Conservation (phyloP, 2,113 vertebrate species). For the Pelvicachromis taeniatus region DNA sequence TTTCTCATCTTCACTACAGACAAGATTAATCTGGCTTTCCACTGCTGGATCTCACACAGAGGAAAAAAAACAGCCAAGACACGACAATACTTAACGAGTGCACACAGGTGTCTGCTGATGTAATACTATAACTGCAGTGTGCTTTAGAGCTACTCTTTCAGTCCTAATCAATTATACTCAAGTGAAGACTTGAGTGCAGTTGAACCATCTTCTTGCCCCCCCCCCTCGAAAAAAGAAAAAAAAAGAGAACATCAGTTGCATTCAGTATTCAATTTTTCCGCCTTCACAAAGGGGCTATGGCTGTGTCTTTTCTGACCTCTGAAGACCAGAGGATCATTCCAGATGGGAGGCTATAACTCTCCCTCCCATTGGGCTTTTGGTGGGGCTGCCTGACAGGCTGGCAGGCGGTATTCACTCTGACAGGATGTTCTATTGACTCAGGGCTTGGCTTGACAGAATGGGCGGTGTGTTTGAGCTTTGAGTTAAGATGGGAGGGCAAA, state of each 20-base stretch:
- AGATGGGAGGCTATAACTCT: slow-evolving; percentile 31
- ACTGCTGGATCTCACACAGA: not conserved
- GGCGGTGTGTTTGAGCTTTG: slow-evolving; percentile 56
- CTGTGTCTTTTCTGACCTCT: slow-evolving; percentile 42
- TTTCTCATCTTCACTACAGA: not conserved
- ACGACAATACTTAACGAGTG: not conserved
- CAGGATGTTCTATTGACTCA: slow-evolving; percentile 63
- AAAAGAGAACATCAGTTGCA: not conserved
- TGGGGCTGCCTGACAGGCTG: slow-evolving; percentile 41
- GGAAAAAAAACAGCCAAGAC: not conserved
- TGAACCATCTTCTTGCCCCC: not conserved
- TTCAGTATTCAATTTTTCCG: not conserved
- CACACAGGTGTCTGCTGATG: not conserved
- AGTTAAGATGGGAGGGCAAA: slow-evolving; percentile 51
- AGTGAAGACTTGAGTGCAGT: not conserved
- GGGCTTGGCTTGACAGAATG: slow-evolving; percentile 57
- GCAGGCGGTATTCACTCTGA: slow-evolving; percentile 53
- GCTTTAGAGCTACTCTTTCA: not conserved
- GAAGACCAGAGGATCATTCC: slow-evolving; percentile 27
- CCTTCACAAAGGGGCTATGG: not conserved
- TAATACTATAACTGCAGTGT: not conserved
- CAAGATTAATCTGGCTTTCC: not conserved
- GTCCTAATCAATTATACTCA: not conserved
- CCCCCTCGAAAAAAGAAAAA: accelerated
- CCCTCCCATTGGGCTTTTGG: slow-evolving; percentile 31